Conservation (phyloP, 2,888 invertebrate species). For the Caradrina kadenii region DNA sequence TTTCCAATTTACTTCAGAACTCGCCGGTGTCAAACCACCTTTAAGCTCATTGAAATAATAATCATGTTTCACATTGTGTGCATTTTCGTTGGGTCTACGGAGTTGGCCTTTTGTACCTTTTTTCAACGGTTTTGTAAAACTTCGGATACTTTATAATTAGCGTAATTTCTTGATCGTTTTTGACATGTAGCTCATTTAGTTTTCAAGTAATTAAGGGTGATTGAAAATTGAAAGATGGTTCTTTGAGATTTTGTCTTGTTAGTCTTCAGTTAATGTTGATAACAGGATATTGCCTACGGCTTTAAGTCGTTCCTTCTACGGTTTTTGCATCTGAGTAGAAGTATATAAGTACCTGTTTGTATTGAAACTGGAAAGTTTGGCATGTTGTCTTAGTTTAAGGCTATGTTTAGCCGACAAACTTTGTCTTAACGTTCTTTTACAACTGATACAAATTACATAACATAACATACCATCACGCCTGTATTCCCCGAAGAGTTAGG, state of each 20-base stretch:
- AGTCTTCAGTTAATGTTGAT: conserved; percentile 1
- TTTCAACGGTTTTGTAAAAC: conserved; percentile 5
- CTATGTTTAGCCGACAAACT: too few relatives aligned
- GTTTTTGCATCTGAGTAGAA: background rate
- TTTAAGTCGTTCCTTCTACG: background rate
- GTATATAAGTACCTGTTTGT: background rate
- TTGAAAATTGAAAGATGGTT: conserved; percentile 18
- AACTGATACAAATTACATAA: too few relatives aligned
- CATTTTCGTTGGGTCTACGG: background rate
- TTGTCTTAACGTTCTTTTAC: too few relatives aligned
- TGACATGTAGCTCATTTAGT: conserved; percentile 52
- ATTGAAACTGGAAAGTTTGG: background rate
- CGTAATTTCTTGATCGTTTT: conserved; percentile 48
- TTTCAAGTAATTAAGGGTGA: conserved; percentile 44
- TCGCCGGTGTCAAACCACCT: too few relatives aligned
- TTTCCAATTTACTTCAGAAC: too few relatives aligned
- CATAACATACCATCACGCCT: too few relatives aligned
- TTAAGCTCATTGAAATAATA: too few relatives aligned
- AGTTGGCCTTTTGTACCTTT: background rate
- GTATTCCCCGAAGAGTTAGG: too few relatives aligned
- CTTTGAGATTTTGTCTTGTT: conserved; percentile 20
- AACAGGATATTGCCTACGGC: conserved; percentile 10
- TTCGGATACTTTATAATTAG: conserved; percentile 55
- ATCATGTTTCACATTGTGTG: too few relatives aligned
- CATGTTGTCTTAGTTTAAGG: too few relatives aligned